A percentile compares a stretch with the other conserved stretches of the same genome.
Evolutionary conservation across 2,888 invertebrate genomes (phyloP).

Genomic region (Pyrgus malvae): DNA sequence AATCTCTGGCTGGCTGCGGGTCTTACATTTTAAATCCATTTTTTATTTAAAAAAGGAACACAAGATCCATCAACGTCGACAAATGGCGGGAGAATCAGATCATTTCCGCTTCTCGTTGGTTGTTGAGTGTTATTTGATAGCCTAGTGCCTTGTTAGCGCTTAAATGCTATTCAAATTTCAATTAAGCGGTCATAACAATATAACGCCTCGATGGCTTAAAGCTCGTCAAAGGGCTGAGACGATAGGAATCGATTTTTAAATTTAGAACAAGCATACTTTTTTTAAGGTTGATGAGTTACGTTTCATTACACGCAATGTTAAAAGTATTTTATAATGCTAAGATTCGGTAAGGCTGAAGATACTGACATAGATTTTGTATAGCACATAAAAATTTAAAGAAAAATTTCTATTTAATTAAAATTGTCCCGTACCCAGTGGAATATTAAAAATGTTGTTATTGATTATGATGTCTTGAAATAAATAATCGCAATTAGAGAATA

Average conservation of each 20-base stretch:
- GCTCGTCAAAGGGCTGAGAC: conserved; percentile 19
- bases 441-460: too few species aligned
- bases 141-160: conserved; percentile 50
- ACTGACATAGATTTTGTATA: too few species aligned
- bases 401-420: too few species aligned
- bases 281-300: conserved; percentile 5
- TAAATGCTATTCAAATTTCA: conserved; percentile 53
- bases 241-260: conserved; percentile 11
- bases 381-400: too few species aligned
- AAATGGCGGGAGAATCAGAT: conserved; percentile 36
- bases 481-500: too few species aligned
- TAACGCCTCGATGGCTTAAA: conserved; percentile 26
- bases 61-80: conserved; percentile 41
- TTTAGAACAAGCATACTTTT: neutral
- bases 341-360: too few species aligned
- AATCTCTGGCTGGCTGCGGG: conserved; percentile 15
- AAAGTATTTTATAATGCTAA: too few species aligned
- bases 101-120: conserved; percentile 34
- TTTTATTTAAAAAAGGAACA: conserved; percentile 28
- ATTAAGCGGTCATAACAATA: conserved; percentile 49
- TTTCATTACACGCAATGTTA: neutral
- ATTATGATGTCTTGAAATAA: too few species aligned
- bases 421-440: too few species aligned
- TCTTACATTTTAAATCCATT: conserved; percentile 15
- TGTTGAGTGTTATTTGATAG: conserved; percentile 65